phyloP scores from a whole-genome alignment of 2,797 vertebrate species.

The Chrysocyon brachyurus region DNA sequence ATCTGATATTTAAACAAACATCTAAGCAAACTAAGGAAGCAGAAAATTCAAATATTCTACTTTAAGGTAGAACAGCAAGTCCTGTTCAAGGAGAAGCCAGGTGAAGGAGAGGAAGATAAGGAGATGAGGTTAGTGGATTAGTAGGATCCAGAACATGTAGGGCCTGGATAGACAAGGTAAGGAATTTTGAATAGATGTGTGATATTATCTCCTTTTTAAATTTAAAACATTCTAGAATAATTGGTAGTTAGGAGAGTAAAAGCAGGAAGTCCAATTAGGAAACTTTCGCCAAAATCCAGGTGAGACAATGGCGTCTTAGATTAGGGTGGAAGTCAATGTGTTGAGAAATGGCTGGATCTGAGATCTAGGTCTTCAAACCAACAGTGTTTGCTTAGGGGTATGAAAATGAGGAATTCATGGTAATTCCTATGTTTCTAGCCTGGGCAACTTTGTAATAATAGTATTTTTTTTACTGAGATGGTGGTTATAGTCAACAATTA shows the following conservation, averaged over 20 bases:
- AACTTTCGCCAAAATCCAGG: constrained; percentile 7
- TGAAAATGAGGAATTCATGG: neutral
- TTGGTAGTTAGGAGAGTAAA: neutral
- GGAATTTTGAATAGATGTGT: neutral
- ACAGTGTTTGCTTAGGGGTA: neutral
- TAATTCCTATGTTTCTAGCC: neutral
- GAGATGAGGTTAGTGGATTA: neutral
- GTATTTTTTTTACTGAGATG: neutral
- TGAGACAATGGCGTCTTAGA: neutral
- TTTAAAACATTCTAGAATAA: neutral
- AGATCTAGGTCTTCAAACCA: neutral
- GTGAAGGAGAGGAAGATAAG: neutral
- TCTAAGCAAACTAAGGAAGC: neutral
- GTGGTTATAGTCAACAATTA: neutral
- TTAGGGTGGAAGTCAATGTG: neutral
- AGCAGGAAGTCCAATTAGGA: neutral
- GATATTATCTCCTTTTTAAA: neutral
- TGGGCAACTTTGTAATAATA: neutral
- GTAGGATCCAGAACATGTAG: neutral
- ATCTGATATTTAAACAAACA: neutral
- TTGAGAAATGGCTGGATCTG: neutral
- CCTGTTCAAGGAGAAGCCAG: neutral
- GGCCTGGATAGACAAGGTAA: neutral
- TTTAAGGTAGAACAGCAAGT: neutral
- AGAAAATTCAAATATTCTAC: neutral